Evolutionary conservation across 2,797 vertebrate genomes (phyloP).

Genomic region (Vespertilio murinus): DNA sequence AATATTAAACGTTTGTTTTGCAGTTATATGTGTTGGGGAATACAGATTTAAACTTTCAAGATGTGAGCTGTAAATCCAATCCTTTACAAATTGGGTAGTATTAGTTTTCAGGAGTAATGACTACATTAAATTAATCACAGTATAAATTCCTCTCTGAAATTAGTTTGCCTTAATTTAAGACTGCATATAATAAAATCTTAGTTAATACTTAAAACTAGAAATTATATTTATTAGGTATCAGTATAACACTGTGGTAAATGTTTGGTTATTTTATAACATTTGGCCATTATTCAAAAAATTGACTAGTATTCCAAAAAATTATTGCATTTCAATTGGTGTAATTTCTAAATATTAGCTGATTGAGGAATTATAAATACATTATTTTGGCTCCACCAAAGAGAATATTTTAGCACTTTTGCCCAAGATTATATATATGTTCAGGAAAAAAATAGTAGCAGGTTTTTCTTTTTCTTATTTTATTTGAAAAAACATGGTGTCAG

Average conservation of each 20-base stretch:
- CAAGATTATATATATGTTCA: neutral
- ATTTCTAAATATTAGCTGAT: constrained; percentile 30
- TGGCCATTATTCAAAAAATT: neutral
- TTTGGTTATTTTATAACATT: constrained; percentile 15
- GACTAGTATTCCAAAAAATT: neutral
- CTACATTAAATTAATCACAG: neutral
- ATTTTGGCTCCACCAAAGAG: neutral
- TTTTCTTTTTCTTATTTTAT: neutral
- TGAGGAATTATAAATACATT: constrained; percentile 23
- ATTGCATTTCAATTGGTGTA: neutral
- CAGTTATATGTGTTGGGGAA: neutral
- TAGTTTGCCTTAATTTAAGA: neutral
- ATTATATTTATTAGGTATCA: neutral
- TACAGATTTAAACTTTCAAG: constrained; percentile 23
- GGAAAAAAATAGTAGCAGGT: neutral
- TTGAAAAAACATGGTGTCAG: constrained; percentile 13
- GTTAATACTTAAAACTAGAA: constrained; percentile 34
- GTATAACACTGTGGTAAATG: neutral
- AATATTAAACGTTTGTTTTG: neutral
- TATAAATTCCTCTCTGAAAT: constrained; percentile 30
- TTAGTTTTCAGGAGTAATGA: neutral
- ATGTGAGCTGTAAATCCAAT: neutral
- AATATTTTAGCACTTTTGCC: constrained; percentile 19
- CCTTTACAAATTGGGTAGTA: neutral
- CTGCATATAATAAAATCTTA: neutral